phyloP scores from a whole-genome alignment of 2,113 vertebrate species.

The Pongo pygmaeus region DNA sequence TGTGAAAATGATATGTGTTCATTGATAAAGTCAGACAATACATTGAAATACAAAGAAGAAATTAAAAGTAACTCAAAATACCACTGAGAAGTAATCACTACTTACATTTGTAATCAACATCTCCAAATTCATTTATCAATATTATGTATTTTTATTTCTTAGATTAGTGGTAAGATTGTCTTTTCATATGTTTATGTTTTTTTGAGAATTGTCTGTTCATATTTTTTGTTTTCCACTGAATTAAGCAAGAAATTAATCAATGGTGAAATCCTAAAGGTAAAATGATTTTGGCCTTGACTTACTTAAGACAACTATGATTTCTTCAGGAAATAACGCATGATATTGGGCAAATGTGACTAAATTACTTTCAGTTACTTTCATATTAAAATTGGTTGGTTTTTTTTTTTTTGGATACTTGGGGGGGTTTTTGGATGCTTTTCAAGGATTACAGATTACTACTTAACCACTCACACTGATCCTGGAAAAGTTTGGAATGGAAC shows the following conservation, averaged over 20 bases:
- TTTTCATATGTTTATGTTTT: slow-evolving; percentile 8
- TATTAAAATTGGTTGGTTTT: background rate
- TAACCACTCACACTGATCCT: background rate
- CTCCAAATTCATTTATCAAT: background rate
- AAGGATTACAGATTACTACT: background rate
- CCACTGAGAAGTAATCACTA: background rate
- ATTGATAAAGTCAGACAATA: background rate
- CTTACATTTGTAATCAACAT: slow-evolving; percentile 4
- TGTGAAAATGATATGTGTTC: background rate
- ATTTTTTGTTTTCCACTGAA: background rate
- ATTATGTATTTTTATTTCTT: slow-evolving; percentile 15
- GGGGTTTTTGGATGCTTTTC: background rate
- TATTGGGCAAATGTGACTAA: background rate
- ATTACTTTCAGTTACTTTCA: background rate
- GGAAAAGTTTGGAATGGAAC: background rate
- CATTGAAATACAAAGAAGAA: slow-evolving; percentile 10
- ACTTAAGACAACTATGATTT: slow-evolving; percentile 4
- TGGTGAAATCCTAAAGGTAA: background rate
- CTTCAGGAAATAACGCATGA: background rate
- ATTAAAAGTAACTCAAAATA: background rate
- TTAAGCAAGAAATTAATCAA: background rate
- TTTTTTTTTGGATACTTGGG: too few relatives aligned
- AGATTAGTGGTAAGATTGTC: background rate
- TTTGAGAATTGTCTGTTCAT: slow-evolving; percentile 1
- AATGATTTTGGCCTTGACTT: slow-evolving; percentile 1